phyloP scores from a whole-genome alignment of 2,113 vertebrate genomes.

The Craseonycteris thonglongyai region DNA sequence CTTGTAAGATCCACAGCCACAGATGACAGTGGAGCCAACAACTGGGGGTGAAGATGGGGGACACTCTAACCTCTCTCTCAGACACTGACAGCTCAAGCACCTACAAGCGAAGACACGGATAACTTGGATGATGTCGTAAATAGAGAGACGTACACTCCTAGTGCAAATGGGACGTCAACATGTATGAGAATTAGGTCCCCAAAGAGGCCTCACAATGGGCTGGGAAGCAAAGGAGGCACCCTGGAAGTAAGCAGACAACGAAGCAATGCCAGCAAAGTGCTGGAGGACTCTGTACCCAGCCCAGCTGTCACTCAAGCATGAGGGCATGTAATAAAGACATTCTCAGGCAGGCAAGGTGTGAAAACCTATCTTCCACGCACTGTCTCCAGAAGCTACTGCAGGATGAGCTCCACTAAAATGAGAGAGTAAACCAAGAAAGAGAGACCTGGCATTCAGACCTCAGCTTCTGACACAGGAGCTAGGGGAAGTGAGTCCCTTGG shows the following conservation, averaged over 20 bases:
- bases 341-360: no score
- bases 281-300: neutral
- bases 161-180: fast-evolving
- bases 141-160: neutral
- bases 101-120: fast-evolving
- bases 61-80: no score
- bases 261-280: fast-evolving
- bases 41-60: neutral
- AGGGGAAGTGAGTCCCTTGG: neutral
- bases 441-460: fast-evolving
- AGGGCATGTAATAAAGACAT: no score
- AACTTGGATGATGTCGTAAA: fast-evolving
- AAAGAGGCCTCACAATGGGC: neutral
- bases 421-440: neutral
- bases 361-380: neutral
- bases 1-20: neutral
- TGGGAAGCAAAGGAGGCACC: neutral
- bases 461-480: neutral
- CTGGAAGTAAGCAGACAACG: fast-evolving
- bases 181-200: neutral
- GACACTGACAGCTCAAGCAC: neutral
- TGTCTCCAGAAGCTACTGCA: neutral
- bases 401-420: fast-evolving
- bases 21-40: neutral
- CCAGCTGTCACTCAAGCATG: neutral